Conservation (phyloP, 2,113 vertebrate genomes). For the Oplegnathus fasciatus region DNA sequence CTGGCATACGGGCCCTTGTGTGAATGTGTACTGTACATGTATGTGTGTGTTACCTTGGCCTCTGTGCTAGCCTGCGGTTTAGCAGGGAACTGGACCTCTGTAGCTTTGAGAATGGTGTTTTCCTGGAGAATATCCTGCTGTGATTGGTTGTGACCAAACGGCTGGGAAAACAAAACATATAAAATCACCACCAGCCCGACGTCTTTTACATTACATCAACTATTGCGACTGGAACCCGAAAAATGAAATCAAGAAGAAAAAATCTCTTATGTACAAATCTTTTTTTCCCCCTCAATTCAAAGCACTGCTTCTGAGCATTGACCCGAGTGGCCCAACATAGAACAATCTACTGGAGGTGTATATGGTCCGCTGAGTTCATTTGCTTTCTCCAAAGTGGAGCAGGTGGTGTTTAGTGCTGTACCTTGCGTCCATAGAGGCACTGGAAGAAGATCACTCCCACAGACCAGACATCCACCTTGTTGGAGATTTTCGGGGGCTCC, state of each 20-base stretch:
- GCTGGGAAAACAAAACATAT: slow-evolving; percentile 81
- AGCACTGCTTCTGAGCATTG: neutral
- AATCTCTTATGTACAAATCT: neutral
- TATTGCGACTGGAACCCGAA: neutral
- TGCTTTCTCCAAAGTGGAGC: neutral
- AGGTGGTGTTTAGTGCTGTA: slow-evolving; percentile 60
- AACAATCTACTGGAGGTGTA: neutral
- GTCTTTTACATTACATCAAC: neutral
- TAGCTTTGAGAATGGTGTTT: slow-evolving; percentile 99
- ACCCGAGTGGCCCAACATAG: neutral
- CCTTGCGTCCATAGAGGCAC: slow-evolving; percentile 99
- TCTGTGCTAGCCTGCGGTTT: slow-evolving; percentile 99
- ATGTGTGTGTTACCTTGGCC: slow-evolving; percentile 90
- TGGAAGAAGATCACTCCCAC: slow-evolving; percentile 99
- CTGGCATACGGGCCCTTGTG: neutral
- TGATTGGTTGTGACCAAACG: slow-evolving; percentile 99
- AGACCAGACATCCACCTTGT: slow-evolving; percentile 99
- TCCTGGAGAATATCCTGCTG: slow-evolving; percentile 99
- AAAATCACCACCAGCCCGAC: neutral
- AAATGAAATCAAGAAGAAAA: neutral
- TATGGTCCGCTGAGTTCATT: neutral
- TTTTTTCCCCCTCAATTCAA: neutral
- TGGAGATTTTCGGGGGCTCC: slow-evolving; percentile 99
- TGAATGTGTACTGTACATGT: neutral
- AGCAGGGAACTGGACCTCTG: slow-evolving; percentile 98